Conservation (phyloP, 2,888 invertebrate genomes). For the Glaucopsyche alexis region DNA sequence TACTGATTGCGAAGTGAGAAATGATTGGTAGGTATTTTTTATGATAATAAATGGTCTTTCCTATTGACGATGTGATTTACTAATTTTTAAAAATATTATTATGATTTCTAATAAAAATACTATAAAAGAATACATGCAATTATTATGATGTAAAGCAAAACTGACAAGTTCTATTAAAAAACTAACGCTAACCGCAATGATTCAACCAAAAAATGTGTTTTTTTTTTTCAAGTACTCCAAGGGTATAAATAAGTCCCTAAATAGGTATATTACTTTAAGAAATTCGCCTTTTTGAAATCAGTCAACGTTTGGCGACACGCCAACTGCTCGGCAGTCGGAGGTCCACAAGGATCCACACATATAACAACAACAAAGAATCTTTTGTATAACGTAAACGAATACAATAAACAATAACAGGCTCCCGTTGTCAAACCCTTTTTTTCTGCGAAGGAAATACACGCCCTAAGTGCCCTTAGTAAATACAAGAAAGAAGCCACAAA, state of each 20-base stretch:
- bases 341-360: conserved; percentile 4
- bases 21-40: too few relatives aligned
- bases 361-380: conserved; percentile 10
- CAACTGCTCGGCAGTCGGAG: not conserved
- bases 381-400: conserved; percentile 1
- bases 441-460: not conserved
- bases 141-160: too few relatives aligned
- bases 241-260: not conserved
- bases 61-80: too few relatives aligned
- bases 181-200: not conserved
- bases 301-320: not conserved
- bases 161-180: too few relatives aligned
- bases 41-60: too few relatives aligned
- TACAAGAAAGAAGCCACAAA: not conserved
- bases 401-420: conserved; percentile 20
- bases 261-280: not conserved
- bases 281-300: conserved; percentile 1
- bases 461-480: not conserved
- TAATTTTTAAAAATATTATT: too few relatives aligned
- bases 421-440: conserved; percentile 20
- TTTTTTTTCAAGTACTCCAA: not conserved
- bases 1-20: not conserved
- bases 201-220: not conserved
- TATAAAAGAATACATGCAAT: too few relatives aligned
- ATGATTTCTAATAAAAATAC: too few relatives aligned